A percentile compares a stretch with the other conserved stretches of the same genome.
Conservation (phyloP, 1,140 invertebrate genomes). For the Cecropterus lyciades region DNA sequence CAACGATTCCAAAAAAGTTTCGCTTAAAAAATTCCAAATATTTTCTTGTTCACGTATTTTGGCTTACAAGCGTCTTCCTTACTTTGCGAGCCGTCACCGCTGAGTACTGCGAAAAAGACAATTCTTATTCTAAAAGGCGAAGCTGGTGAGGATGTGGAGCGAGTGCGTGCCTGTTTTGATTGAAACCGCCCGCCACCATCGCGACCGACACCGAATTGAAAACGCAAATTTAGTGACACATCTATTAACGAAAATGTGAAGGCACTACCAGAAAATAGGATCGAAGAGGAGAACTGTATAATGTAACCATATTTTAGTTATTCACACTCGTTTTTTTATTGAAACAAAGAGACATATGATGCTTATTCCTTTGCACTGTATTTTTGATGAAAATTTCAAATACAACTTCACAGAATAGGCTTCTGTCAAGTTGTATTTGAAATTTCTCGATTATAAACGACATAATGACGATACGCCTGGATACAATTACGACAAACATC, state of each 20-base stretch:
- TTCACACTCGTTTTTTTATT: conserved; percentile 10
- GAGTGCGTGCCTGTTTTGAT: conserved; percentile 81
- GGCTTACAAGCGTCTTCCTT: conserved; percentile 53
- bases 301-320: conserved; percentile 43
- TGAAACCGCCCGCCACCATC: conserved; percentile 72
- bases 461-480: conserved; percentile 47
- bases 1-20: no score
- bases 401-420: no score
- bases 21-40: no score
- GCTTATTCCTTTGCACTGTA: not conserved
- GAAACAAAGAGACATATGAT: conserved; percentile 20
- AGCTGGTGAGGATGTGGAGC: conserved; percentile 77
- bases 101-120: conserved; percentile 79
- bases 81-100: conserved; percentile 49
- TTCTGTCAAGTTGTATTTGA: no score
- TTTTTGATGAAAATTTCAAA: no score
- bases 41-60: conserved; percentile 3
- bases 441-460: no score
- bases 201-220: conserved; percentile 74
- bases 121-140: conserved; percentile 82
- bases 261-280: conserved; percentile 70
- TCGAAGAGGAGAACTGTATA: conserved; percentile 47
- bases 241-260: conserved; percentile 80
- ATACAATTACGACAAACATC: conserved; percentile 52
- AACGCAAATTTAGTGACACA: conserved; percentile 81